phyloP scores from a whole-genome alignment of 2,888 invertebrate genomes.

The Drosophila anomalata region DNA sequence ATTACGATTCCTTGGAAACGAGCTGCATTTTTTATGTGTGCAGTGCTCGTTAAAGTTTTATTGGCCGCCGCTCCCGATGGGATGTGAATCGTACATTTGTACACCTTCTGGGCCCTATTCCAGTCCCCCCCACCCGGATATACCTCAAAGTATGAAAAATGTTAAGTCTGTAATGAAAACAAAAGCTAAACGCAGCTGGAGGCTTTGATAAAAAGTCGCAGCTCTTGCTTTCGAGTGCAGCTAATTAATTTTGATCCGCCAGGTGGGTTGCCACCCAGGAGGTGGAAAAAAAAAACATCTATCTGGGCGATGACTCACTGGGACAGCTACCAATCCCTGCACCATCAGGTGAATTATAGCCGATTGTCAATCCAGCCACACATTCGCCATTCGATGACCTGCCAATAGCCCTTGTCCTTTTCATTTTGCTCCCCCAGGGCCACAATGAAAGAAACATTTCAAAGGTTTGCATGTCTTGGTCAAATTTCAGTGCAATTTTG shows the following conservation, averaged over 20 bases:
- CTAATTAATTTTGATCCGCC: conserved; percentile 68
- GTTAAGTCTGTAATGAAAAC: conserved; percentile 32
- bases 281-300: background rate
- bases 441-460: conserved; percentile 2
- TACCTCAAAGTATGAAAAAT: conserved; percentile 51
- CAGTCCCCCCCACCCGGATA: background rate
- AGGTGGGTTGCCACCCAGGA: conserved; percentile 53
- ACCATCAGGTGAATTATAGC: conserved; percentile 58
- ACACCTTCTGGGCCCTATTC: background rate
- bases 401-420: conserved; percentile 12
- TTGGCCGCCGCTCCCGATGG: conserved; percentile 49
- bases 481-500: conserved; percentile 51
- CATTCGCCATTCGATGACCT: conserved; percentile 48
- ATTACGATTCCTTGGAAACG: conserved; percentile 54
- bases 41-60: conserved; percentile 69
- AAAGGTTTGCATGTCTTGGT: conserved; percentile 55
- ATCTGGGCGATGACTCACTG: conserved; percentile 41
- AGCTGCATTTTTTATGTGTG: conserved; percentile 58
- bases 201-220: conserved; percentile 30
- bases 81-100: background rate
- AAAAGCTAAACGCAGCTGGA: conserved; percentile 58
- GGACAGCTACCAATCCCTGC: conserved; percentile 14
- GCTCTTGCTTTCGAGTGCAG: conserved; percentile 44
- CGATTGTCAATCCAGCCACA: conserved; percentile 61
- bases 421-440: conserved; percentile 2